These are phyloP conservation scores for Hydrotaea diabolus DNA, from an alignment of 2,888 invertebrate species.

Conservation along the genomic window DNA sequence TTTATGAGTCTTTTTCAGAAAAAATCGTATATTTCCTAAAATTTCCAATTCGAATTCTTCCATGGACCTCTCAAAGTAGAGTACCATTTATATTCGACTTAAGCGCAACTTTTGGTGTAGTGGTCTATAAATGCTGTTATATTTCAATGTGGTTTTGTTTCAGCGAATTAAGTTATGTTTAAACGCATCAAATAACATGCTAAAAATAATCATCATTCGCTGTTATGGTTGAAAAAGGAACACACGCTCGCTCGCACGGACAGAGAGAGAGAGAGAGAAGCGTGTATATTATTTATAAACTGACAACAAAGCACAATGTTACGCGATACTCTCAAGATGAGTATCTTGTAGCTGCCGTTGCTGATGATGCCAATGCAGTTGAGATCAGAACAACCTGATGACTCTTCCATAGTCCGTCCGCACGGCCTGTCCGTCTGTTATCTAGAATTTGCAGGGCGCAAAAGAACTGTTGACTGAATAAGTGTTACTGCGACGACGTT, in stretches of 20 bases:
- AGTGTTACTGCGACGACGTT: conserved; percentile 52
- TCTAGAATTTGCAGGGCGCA: not conserved
- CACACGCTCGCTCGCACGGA: not conserved
- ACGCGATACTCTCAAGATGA: conserved; percentile 43
- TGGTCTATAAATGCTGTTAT: not conserved
- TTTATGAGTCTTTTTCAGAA: too few relatives aligned
- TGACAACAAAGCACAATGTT: conserved; percentile 39
- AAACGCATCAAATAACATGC: conserved; percentile 56
- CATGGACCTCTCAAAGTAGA: not conserved
- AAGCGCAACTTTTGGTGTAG: not conserved
- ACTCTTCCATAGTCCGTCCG: not conserved
- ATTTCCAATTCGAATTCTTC: too few relatives aligned
- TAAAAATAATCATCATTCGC: conserved; percentile 44
- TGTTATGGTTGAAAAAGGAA: conserved; percentile 1
- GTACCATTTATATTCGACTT: not conserved
- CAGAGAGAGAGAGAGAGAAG: not conserved
- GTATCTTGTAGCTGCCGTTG: conserved; percentile 21
- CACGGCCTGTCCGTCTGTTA: not conserved
- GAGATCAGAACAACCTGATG: conserved; percentile 18
- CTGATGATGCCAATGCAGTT: conserved; percentile 38
- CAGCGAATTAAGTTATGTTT: conserved; percentile 56
- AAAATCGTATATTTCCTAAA: too few relatives aligned
- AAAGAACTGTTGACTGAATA: conserved; percentile 33
- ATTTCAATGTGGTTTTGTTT: conserved; percentile 44
- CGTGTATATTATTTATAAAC: conserved; percentile 9